phyloP scores from a whole-genome alignment of 2,113 vertebrate species.

The Sciurus niger region DNA sequence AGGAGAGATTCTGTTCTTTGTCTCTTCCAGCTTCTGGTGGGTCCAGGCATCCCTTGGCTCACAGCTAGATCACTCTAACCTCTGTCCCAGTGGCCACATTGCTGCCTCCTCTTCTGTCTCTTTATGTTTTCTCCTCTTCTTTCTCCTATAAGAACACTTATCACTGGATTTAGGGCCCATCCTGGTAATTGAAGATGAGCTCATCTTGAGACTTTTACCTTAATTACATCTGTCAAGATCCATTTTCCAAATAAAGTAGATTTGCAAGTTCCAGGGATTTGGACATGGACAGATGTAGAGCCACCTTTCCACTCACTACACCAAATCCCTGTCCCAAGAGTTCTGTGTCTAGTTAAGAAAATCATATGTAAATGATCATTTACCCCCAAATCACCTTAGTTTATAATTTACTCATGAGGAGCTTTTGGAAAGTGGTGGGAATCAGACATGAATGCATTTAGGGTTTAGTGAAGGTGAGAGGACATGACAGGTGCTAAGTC shows the following conservation, averaged over 20 bases:
- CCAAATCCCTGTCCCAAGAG: background rate
- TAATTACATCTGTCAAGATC: background rate
- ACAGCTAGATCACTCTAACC: fast-evolving
- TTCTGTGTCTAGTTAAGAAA: background rate
- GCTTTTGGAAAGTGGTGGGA: background rate
- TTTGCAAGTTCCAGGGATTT: background rate
- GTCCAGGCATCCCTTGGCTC: background rate
- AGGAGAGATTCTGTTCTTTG: background rate
- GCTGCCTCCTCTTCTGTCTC: background rate
- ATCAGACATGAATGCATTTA: background rate
- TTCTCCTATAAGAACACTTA: background rate
- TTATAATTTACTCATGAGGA: background rate
- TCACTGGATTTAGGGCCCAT: background rate
- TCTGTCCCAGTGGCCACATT: background rate
- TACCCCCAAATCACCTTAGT: background rate
- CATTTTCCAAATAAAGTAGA: background rate
- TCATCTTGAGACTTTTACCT: background rate
- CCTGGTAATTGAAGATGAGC: background rate
- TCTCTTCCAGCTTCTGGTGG: background rate
- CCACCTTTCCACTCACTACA: background rate
- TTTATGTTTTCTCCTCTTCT: background rate
- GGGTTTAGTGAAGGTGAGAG: background rate
- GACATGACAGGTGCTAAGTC: background rate
- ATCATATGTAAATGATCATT: background rate
- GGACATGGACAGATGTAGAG: background rate